Conservation (phyloP, 2,113 vertebrate genomes). For the Diglossa brunneiventris region DNA sequence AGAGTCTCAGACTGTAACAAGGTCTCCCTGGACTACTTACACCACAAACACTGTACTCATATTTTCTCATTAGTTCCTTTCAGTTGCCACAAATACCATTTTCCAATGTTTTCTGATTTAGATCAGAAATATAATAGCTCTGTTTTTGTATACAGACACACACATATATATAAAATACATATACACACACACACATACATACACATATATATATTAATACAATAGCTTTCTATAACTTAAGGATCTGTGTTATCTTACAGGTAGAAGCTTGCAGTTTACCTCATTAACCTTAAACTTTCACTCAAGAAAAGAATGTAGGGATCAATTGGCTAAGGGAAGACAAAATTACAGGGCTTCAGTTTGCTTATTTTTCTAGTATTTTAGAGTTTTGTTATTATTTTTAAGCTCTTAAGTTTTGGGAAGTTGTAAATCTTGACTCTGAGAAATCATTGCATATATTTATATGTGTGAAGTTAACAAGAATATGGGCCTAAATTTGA, state of each 20-base stretch:
- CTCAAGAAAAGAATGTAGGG: slow-evolving; percentile 50
- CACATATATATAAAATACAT: too few relatives aligned
- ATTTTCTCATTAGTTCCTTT: slow-evolving; percentile 80
- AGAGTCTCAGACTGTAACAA: slow-evolving; percentile 83
- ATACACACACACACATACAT: accelerated
- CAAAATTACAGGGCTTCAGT: neutral
- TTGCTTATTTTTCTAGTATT: neutral
- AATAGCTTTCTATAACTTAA: slow-evolving; percentile 68
- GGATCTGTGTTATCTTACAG: slow-evolving; percentile 53
- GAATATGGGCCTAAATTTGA: neutral
- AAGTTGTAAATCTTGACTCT: neutral
- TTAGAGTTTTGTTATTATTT: neutral
- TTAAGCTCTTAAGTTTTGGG: neutral
- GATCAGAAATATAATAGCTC: slow-evolving; percentile 60
- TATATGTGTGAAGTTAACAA: neutral
- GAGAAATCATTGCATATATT: neutral
- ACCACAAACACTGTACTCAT: slow-evolving; percentile 71
- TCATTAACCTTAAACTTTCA: slow-evolving; percentile 68
- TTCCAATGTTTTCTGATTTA: slow-evolving; percentile 71
- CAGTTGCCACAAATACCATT: slow-evolving; percentile 77
- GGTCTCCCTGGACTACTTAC: slow-evolving; percentile 82
- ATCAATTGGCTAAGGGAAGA: slow-evolving; percentile 20
- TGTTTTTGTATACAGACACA: neutral
- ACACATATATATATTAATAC: slow-evolving; percentile 3
- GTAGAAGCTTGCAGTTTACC: slow-evolving; percentile 61